Base-by-base conservation (phyloP, 1,140 invertebrate genomes). In the Rhyacophila brunnea region DNA sequence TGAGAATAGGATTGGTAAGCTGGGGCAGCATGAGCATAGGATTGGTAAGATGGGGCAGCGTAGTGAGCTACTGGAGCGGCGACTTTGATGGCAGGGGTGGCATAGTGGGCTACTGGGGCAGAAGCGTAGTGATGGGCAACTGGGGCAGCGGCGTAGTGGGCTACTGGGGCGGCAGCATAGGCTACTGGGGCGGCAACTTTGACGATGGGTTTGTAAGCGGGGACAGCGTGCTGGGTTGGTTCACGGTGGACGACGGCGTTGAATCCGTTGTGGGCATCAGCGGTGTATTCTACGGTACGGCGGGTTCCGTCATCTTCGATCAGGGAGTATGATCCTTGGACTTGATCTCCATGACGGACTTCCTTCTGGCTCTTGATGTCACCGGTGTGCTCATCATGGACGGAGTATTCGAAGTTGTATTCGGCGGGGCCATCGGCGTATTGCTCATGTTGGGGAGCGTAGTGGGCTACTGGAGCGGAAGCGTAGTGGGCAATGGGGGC, bases 201-300 rank as follows among this genome's bases (percentile, higher is more conserved):
- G 5, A 78, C 59, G 3, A 72, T 73, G 0, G 83, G 81, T 59
- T 69, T 64, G 1, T 40, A 40, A 15, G 17, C 17, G 32, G 13
- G 14, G 20, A 43, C 36, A 38, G 75, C 71, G 15, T 75, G 73
- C 35, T 75, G 69, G n/a, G 75, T 72, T 1, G 77, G 74, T 65
- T 85, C 81, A 2, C 80, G 77, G 38, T 77, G 79, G 2, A 89
- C 81, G 15, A 84, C 73, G 1, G 87, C 87, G 71, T 87, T 82
- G 70, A 88, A 87, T 63, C 87, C 87, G 65, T 81, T 84, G 66
- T 87, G 80, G 18, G 85, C 80, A 66, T 88, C 86, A 50, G 87
- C 85, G 28, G 84, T 87, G 73, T 90, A 90, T 23, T 87, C 83
- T 43, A 89, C 87, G 62, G 85, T 85, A 56, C 87, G 81, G 65